Evolutionary conservation across 2,888 invertebrate genomes (phyloP), one percentile per base, ranked within the genome.

Genomic region (Apantesis nais): DNA sequence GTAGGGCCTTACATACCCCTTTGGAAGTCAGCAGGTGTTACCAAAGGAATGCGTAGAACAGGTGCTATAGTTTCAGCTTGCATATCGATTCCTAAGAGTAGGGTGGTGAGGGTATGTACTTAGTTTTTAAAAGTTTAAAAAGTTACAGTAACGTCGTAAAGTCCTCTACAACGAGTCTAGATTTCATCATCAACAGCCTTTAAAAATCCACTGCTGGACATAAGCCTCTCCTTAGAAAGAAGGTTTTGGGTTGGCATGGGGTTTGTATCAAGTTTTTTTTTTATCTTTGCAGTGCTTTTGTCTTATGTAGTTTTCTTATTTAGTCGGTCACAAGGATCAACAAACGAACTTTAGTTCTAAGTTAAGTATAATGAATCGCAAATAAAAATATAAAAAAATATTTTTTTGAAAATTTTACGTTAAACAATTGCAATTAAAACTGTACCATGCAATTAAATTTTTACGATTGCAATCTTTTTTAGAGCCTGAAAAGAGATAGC

Each of bases 1-100:
- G 31, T 61, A 37, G 19, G n/a, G 22, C 61, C 34, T 61, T 34
- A 39, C 14, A 63, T 11, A 63, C 41, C 39, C 63, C 12, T 41
- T 41, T 39, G 25, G 25, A 29, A 63, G 34, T 63, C 7, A 39
- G 41, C 63, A 63, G 63, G 39, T 63, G 63, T 63, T 29, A 8
- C 39, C 14, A 25, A 39, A 41, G 29, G 41, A 25, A 41, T 63
- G 63, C 41, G 16, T 16, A 16, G 25, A 25, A 63, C 63, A 63
- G 63, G 63, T 63, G 63, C 39, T 63, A 63, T 5, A 14, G 63
- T 63, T 39, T 25, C 63, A 63, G 63, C 63, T 63, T 63, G 63
- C 41, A 22, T n/a, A 22, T 25, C 16, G 16, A 29, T 58, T 58
- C 58, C 58, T 25, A 29, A 55, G 55, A 16, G 29, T 58, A 58